phyloP scores from a whole-genome alignment of 2,113 vertebrate species.

The Scolopax mira region DNA sequence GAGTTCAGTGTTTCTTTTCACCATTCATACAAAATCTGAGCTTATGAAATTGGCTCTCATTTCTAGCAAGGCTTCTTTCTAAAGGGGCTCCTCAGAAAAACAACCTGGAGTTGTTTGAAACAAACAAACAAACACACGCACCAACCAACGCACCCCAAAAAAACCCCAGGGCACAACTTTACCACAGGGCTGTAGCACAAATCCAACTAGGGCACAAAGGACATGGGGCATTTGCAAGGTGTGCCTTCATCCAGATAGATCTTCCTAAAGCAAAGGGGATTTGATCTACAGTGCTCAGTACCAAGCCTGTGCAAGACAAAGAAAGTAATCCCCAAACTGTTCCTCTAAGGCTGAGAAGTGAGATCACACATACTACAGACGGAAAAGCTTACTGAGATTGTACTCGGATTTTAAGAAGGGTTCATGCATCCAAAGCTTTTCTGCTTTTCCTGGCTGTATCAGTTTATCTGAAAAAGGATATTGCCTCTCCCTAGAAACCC shows the following conservation, averaged over 20 bases:
- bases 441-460: background rate
- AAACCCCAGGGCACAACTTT: background rate
- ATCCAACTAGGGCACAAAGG: background rate
- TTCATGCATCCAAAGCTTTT: background rate
- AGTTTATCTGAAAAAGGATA: background rate
- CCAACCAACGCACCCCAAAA: background rate
- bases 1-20: background rate
- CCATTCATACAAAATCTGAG: background rate
- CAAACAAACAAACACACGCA: background rate
- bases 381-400: background rate
- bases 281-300: background rate
- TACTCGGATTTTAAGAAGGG: background rate
- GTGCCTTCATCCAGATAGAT: background rate
- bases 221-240: background rate
- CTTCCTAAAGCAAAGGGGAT: background rate
- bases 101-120: background rate
- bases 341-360: background rate
- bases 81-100: background rate
- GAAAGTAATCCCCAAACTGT: background rate
- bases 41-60: background rate
- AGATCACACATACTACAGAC: background rate
- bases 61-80: background rate
- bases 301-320: background rate
- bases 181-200: background rate
- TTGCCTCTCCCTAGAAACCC: background rate